A percentile compares a stretch with the other conserved stretches of the same genome.
phyloP scores from a whole-genome alignment of 2,113 vertebrate species.

The Rhineura floridana region DNA sequence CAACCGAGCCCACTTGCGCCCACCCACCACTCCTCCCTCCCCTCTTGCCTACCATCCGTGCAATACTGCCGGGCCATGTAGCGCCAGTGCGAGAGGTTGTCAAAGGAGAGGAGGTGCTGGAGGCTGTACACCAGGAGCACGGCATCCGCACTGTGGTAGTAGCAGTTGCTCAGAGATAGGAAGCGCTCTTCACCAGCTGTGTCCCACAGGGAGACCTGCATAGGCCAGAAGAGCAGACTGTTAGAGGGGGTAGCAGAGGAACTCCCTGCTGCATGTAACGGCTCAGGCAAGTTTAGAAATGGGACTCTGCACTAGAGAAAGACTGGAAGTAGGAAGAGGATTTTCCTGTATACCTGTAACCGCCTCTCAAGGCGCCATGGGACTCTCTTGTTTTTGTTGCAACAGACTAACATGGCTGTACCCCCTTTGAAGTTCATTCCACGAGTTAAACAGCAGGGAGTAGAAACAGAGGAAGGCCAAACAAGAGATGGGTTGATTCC shows the following conservation, averaged over 20 bases:
- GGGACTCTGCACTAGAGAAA: not conserved
- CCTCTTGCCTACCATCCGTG: not conserved
- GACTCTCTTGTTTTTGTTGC: no score
- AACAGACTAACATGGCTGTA: no score
- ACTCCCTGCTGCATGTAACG: not conserved
- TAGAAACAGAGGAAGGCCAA: no score
- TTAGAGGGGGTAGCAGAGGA: not conserved
- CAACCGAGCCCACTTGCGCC: not conserved
- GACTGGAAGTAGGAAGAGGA: no score
- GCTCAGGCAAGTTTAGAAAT: no score
- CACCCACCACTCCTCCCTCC: rapidly evolving
- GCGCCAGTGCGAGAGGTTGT: conserved; percentile 14
- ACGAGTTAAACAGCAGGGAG: no score
- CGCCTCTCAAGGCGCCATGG: no score
- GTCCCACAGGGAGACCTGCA: conserved; percentile 25
- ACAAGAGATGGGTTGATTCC: no score
- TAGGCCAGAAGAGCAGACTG: not conserved
- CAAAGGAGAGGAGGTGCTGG: not conserved
- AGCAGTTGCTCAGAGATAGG: conserved; percentile 25
- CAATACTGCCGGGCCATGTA: not conserved
- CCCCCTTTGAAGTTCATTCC: no score
- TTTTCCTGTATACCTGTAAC: no score
- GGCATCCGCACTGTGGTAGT: not conserved
- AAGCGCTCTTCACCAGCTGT: conserved; percentile 5
- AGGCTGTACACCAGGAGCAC: not conserved